Evolutionary conservation across 2,113 vertebrate species (phyloP).

Genomic region (Atractosteus spatula): DNA sequence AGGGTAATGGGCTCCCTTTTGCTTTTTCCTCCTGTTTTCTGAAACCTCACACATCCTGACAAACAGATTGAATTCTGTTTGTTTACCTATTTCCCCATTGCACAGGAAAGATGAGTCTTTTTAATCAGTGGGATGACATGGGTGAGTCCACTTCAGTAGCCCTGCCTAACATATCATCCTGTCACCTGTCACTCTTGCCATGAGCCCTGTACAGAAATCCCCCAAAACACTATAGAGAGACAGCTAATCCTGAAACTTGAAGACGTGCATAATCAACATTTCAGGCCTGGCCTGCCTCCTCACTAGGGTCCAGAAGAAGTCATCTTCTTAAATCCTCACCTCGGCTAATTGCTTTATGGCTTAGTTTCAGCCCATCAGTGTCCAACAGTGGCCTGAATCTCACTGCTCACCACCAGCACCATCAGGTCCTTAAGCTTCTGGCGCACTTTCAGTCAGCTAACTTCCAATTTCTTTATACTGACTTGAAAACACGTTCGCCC

Average conservation of each 20-base stretch:
- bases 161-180: neutral
- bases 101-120: too few relatives aligned
- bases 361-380: neutral
- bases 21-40: too few relatives aligned
- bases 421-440: too few relatives aligned
- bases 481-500: neutral
- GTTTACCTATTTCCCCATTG: too few relatives aligned
- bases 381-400: neutral
- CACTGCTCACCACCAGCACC: too few relatives aligned
- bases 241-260: neutral
- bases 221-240: neutral
- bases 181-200: neutral
- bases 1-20: too few relatives aligned
- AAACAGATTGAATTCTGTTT: too few relatives aligned
- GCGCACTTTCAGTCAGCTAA: too few relatives aligned
- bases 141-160: too few relatives aligned
- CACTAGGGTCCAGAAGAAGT: neutral
- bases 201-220: too few relatives aligned
- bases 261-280: neutral
- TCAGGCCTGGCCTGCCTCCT: slow-evolving; percentile 1
- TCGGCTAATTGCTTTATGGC: neutral
- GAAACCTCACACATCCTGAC: too few relatives aligned
- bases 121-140: too few relatives aligned
- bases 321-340: neutral
- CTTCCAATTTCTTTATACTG: neutral